Percentiles rank a stretch among this genome's conserved stretches.
Conservation (phyloP, 2,113 vertebrate species). For the Cheilinus undulatus region DNA sequence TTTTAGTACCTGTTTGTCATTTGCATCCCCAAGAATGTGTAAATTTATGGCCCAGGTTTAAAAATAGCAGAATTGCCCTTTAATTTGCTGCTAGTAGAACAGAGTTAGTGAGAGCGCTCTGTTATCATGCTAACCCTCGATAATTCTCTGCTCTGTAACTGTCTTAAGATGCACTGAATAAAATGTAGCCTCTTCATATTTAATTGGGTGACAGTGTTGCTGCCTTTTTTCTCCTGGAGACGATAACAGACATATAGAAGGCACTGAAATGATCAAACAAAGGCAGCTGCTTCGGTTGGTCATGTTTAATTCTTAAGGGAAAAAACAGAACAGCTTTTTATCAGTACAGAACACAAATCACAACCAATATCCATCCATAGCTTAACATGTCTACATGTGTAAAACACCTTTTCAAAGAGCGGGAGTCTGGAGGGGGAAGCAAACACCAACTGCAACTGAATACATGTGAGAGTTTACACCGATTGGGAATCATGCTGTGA, state of each 20-base stretch:
- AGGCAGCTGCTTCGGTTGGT: slow-evolving; percentile 24
- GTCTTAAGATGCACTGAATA: slow-evolving; percentile 59
- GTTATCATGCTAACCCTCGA: background rate
- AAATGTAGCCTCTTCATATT: slow-evolving; percentile 52
- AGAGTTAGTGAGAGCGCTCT: slow-evolving; percentile 18
- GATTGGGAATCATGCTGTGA: slow-evolving; percentile 70
- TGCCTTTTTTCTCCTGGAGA: background rate
- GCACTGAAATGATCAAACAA: background rate
- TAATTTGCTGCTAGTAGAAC: slow-evolving; percentile 53
- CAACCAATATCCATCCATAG: slow-evolving; percentile 50
- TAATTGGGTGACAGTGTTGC: background rate
- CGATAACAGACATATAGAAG: background rate
- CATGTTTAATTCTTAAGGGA: slow-evolving; percentile 64
- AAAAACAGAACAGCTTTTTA: slow-evolving; percentile 56
- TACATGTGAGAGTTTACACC: slow-evolving; percentile 58
- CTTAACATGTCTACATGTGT: slow-evolving; percentile 58
- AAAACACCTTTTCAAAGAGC: slow-evolving; percentile 23
- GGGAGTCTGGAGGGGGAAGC: slow-evolving; percentile 6
- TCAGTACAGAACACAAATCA: slow-evolving; percentile 65
- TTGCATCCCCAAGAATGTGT: background rate
- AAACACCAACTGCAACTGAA: slow-evolving; percentile 64
- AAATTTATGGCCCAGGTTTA: background rate
- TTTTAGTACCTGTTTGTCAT: background rate
- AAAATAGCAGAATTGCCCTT: background rate
- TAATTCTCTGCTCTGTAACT: slow-evolving; percentile 27